phyloP scores from a whole-genome alignment of 1,140 invertebrate species.

The Parasteatoda tepidariorum region DNA sequence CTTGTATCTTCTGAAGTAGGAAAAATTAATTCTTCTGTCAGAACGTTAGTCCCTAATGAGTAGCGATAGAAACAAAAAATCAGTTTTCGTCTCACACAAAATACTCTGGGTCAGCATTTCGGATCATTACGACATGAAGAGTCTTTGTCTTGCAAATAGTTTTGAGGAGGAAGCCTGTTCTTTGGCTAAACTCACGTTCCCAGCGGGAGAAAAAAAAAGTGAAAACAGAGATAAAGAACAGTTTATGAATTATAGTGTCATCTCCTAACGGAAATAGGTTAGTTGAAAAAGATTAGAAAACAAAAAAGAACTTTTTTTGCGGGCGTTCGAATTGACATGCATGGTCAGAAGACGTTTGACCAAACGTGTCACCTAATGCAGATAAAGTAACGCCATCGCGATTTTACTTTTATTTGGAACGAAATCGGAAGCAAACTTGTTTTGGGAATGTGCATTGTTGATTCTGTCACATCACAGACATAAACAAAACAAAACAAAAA shows the following conservation, averaged over 20 bases:
- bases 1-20: too few relatives aligned
- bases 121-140: neutral
- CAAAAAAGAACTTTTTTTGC: neutral
- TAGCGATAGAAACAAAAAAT: too few relatives aligned
- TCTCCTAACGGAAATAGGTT: neutral
- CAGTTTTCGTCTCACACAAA: neutral
- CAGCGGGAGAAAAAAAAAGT: too few relatives aligned
- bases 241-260: neutral
- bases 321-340: neutral
- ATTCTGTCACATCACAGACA: neutral
- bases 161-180: too few relatives aligned
- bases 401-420: neutral
- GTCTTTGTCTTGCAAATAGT: neutral
- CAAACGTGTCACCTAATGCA: neutral
- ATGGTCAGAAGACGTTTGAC: too few relatives aligned
- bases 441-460: neutral
- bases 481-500: neutral
- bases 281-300: neutral
- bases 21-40: neutral
- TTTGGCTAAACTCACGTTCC: too few relatives aligned
- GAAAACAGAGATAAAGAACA: neutral
- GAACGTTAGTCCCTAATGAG: neutral
- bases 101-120: neutral
- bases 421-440: neutral
- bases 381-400: too few relatives aligned